Percentiles rank a stretch among this genome's conserved stretches.
phyloP scores from a whole-genome alignment of 2,113 vertebrate genomes.

The Colius striatus region DNA sequence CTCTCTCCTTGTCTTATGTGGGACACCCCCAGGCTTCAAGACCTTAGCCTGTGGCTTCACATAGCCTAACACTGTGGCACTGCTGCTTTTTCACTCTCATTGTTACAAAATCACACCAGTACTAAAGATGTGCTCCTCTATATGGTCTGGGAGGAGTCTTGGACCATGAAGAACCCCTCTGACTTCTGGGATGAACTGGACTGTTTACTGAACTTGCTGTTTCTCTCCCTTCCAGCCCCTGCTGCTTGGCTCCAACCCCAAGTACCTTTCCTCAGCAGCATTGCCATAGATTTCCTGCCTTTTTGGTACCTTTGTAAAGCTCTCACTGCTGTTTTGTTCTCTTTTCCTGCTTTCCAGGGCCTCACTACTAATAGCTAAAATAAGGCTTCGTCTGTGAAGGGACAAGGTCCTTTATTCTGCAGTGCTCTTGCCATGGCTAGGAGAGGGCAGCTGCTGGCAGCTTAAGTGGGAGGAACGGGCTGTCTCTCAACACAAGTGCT shows the following conservation, averaged over 20 bases:
- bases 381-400: neutral
- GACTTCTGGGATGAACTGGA: neutral
- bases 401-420: neutral
- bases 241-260: neutral
- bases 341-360: neutral
- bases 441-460: neutral
- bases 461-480: neutral
- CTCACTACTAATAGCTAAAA: neutral
- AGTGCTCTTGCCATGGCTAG: neutral
- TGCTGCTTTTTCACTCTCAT: neutral
- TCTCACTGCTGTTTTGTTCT: neutral
- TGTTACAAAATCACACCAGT: neutral
- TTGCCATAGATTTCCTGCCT: neutral
- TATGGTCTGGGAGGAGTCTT: fast-evolving
- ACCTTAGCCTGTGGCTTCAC: neutral
- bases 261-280: neutral
- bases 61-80: fast-evolving
- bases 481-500: neutral
- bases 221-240: neutral
- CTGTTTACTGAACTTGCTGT: neutral
- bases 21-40: neutral
- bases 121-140: fast-evolving
- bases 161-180: neutral
- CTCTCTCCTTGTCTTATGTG: neutral
- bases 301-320: neutral